These are phyloP conservation scores for Hafferia zeledoni DNA, from an alignment of 2,797 vertebrate species.

Conservation along the genomic window DNA sequence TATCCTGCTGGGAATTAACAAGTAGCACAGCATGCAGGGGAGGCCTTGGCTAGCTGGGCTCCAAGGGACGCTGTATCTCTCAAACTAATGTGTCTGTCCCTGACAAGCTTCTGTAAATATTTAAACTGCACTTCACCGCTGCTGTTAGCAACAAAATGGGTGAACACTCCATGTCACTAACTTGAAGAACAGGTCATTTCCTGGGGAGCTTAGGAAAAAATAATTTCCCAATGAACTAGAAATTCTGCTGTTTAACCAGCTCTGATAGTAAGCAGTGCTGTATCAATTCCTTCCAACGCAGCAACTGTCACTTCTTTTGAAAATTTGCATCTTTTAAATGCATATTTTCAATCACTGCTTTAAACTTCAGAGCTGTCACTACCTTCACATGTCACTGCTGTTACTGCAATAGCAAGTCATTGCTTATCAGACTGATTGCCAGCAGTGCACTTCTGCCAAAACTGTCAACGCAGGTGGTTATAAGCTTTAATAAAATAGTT, in stretches of 20 bases:
- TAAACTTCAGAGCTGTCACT: not conserved
- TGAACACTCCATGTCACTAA: accelerated
- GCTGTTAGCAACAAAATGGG: not conserved
- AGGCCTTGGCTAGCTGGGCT: accelerated
- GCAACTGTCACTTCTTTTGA: not conserved
- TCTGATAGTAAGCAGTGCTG: not conserved
- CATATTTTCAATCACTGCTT: slow-evolving; percentile 11
- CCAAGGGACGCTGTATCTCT: not conserved
- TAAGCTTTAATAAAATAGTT: slow-evolving; percentile 20
- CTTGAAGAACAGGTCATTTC: not conserved
- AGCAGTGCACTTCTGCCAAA: not conserved
- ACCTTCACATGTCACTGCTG: not conserved
- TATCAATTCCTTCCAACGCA: not conserved
- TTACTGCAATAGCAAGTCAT: not conserved
- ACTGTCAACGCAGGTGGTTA: not conserved
- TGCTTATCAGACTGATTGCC: slow-evolving; percentile 20
- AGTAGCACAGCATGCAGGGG: not conserved
- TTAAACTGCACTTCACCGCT: not conserved
- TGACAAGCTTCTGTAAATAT: not conserved
- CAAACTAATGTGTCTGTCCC: not conserved
- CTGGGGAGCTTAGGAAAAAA: not conserved
- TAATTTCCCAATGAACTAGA: not conserved
- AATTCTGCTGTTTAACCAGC: not conserved
- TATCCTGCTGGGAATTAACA: not conserved
- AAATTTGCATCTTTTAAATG: slow-evolving; percentile 18